Evolutionary conservation across 2,888 invertebrate species (phyloP), one percentile per base, ranked within the genome.

Genomic region (Polydrusus tereticollis): DNA sequence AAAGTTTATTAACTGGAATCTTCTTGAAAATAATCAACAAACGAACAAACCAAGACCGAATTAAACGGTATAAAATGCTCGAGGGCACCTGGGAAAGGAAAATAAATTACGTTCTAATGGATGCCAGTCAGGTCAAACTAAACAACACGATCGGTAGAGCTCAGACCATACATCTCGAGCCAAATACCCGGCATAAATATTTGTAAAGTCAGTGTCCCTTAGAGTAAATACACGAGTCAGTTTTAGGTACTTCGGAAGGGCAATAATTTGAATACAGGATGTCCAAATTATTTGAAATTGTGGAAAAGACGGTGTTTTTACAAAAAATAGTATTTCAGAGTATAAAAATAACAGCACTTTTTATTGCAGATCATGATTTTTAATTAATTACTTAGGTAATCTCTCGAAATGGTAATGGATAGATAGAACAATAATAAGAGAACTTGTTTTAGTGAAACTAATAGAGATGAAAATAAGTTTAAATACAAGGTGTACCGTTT

Each of bases 61-160:
- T 55, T 55, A 29, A 55, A 55, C 52, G 52, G 26, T 29, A 55
- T 55, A 55, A 55, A 55, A 55, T 29, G 52, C 52, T 10, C 18
- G 16, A 10, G 52, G 52, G 52, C 52, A 55, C 52, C 52, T 55
- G 52, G 29, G 33, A 55, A 55, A 47, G 8, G 52, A 55, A 55
- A 55, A 55, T 55, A 55, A 55, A 55, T 55, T 55, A 55, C 29
- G 16, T 29, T 55, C 18, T 55, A 29, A 55, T 55, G 52, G 52
- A 29, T 18, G 52, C 29, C 29, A 16, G 52, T 29, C 26, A 55
- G 16, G 52, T 18, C 52, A 55, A 55, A 29, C 29, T 55, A 55
- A 55, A 55, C 52, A 55, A 16, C 52, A 16, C 52, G 52, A 55
- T 55, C 23, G 29, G 16, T 55, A 12, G 18, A 55, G 18, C 29